Conservation (phyloP, 2,113 vertebrate species). For the Thunnus thynnus region DNA sequence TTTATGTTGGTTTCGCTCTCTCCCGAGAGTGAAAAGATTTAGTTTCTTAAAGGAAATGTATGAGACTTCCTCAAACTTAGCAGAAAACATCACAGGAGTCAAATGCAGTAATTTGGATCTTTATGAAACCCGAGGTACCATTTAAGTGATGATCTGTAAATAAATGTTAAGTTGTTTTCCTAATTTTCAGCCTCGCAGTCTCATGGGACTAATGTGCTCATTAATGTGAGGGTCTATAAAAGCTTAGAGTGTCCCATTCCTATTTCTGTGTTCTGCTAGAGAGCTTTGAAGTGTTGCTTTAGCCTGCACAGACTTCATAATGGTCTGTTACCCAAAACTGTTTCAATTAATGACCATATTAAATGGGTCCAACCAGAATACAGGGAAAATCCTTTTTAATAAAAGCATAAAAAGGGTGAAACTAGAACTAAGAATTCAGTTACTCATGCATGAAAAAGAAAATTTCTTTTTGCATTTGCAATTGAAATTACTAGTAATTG, state of each 20-base stretch:
- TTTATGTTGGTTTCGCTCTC: background rate
- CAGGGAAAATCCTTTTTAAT: no score
- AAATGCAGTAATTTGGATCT: constrained; percentile 11
- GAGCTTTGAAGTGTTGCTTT: constrained; percentile 12
- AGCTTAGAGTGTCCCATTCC: background rate
- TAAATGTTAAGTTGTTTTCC: background rate
- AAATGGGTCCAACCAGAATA: no score
- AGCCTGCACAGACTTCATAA: no score
- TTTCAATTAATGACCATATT: no score
- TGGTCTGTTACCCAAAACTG: background rate
- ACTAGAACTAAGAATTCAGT: no score
- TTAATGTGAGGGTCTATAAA: constrained; percentile 15
- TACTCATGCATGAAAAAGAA: no score
- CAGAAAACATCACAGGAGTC: constrained; percentile 9
- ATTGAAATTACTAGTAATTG: no score
- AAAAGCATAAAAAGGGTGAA: no score
- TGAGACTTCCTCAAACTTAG: background rate
- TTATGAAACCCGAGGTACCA: constrained; percentile 10
- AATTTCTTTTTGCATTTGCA: no score
- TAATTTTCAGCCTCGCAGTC: background rate
- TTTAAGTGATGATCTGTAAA: constrained; percentile 24
- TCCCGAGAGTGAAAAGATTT: no score
- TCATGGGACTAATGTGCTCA: background rate
- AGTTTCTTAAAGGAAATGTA: background rate
- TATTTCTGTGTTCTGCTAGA: constrained; percentile 18